A percentile compares a stretch with the other conserved stretches of the same genome.
Conservation (phyloP, 1,140 invertebrate genomes). For the Phthorimaea operculella region DNA sequence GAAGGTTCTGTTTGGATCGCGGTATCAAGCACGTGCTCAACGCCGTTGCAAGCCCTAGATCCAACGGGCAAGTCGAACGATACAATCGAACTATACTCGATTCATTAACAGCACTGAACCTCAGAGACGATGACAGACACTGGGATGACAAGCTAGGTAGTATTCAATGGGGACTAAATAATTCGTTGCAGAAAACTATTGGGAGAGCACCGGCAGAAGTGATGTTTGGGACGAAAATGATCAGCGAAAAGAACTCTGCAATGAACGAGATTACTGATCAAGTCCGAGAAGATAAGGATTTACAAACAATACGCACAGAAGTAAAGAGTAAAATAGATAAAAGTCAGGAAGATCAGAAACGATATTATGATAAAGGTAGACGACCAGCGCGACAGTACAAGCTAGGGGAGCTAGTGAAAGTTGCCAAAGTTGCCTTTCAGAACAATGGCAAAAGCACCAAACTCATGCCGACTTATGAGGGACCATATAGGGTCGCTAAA, state of each 20-base stretch:
- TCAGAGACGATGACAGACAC: neutral
- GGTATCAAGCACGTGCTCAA: neutral
- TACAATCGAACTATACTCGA: neutral
- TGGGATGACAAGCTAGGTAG: neutral
- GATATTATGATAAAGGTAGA: slow-evolving; percentile 7
- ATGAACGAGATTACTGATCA: neutral
- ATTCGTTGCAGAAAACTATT: neutral
- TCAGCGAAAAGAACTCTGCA: neutral
- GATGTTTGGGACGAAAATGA: neutral
- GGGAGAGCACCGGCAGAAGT: neutral
- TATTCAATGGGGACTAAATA: neutral
- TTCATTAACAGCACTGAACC: neutral
- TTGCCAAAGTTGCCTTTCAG: slow-evolving; percentile 12
- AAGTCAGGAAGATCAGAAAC: slow-evolving; percentile 7
- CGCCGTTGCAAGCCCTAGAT: neutral
- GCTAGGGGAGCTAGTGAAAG: slow-evolving; percentile 15
- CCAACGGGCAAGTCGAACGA: slow-evolving; percentile 1
- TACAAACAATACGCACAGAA: neutral
- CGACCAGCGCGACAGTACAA: slow-evolving; percentile 10
- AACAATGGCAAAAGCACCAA: slow-evolving; percentile 22
- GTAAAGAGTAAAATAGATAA: slow-evolving; percentile 6
- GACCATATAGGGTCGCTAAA: slow-evolving; percentile 21
- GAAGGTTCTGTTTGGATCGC: neutral
- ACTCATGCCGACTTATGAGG: slow-evolving; percentile 23
- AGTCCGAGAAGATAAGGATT: neutral